Percentiles rank a stretch among this genome's conserved stretches.
Conservation (phyloP, 2,113 vertebrate species). For the Polypterus senegalus region DNA sequence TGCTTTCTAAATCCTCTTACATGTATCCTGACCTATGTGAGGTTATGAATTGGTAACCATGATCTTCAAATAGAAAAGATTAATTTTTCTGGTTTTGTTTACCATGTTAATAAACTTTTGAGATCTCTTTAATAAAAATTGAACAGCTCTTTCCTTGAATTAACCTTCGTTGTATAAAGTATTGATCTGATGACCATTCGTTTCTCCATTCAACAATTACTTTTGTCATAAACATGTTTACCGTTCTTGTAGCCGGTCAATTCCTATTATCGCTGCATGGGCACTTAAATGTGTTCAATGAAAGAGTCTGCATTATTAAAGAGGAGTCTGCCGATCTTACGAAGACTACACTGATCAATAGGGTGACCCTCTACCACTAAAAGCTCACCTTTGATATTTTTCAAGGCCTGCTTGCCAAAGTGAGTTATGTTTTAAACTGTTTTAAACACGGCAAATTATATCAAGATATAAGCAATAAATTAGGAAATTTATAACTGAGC, state of each 20-base stretch:
- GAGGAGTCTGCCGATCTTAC: conserved; percentile 33
- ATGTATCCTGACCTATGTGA: no score
- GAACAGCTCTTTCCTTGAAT: not conserved
- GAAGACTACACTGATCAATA: conserved; percentile 36
- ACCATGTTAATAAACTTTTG: no score
- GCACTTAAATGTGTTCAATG: conserved; percentile 22
- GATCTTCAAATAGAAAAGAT: no score
- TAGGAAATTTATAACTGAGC: no score
- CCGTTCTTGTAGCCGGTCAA: conserved; percentile 21
- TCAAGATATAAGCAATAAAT: no score
- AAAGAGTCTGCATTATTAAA: conserved; percentile 13
- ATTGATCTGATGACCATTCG: conserved; percentile 1
- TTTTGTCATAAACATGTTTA: conserved; percentile 14
- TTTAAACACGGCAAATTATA: conserved; percentile 9
- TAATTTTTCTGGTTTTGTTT: no score
- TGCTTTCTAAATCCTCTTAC: no score
- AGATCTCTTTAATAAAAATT: not conserved
- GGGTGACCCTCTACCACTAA: conserved; percentile 10
- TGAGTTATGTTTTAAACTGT: conserved; percentile 10
- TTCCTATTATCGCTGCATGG: conserved; percentile 24
- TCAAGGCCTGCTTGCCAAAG: no score
- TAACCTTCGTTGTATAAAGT: conserved; percentile 1
- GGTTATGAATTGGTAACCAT: no score
- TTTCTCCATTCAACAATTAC: not conserved
- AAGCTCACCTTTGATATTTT: conserved; percentile 27